Conservation (phyloP, 2,797 vertebrate genomes). For the Potorous gilbertii region DNA sequence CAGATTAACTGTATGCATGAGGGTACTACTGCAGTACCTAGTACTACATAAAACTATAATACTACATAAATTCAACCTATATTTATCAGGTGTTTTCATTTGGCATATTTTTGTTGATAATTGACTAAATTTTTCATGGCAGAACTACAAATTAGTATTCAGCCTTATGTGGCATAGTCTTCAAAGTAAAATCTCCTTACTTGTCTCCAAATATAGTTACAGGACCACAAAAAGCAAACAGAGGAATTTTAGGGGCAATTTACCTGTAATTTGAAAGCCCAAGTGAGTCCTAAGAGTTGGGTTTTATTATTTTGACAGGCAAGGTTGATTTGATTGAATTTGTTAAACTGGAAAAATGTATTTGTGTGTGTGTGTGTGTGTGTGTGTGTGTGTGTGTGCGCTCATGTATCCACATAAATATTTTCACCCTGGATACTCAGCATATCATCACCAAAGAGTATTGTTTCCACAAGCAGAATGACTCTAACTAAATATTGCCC, state of each 20-base stretch:
- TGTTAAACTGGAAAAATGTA: slow-evolving; percentile 12
- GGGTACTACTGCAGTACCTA: not conserved
- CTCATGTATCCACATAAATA: slow-evolving; percentile 30
- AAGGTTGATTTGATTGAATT: not conserved
- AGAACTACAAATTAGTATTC: not conserved
- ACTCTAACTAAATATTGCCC: slow-evolving; percentile 7
- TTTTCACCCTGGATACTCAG: not conserved
- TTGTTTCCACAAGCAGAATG: slow-evolving; percentile 10
- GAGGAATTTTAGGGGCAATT: slow-evolving; percentile 3
- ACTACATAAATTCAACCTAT: not conserved
- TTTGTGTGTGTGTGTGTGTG: not conserved
- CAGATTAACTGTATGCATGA: not conserved
- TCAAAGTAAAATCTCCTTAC: not conserved
- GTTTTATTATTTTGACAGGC: slow-evolving; percentile 21
- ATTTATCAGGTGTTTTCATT: slow-evolving; percentile 20
- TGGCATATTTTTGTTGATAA: slow-evolving; percentile 23
- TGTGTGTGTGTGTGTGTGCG: not conserved
- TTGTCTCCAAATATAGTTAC: slow-evolving; percentile 3
- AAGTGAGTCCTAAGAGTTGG: not conserved
- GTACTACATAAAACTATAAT: not conserved
- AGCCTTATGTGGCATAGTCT: slow-evolving; percentile 10
- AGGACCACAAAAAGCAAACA: slow-evolving; percentile 16
- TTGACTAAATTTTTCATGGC: slow-evolving; percentile 31
- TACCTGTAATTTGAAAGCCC: not conserved
- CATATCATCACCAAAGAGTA: not conserved